Conservation (phyloP, 2,113 vertebrate species). For the Heliornis fulica region DNA sequence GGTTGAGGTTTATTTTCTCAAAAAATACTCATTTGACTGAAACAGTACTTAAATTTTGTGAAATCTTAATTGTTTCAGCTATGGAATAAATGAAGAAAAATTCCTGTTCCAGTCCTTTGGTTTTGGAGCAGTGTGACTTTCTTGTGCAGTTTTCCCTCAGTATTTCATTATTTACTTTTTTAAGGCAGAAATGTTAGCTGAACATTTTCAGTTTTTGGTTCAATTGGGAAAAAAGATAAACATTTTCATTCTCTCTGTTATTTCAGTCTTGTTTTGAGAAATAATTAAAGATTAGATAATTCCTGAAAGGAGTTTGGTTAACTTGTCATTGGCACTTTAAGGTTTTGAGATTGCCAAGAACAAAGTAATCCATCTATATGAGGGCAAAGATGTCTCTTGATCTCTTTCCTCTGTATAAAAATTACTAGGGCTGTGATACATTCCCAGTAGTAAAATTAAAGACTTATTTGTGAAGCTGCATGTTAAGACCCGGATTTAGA, state of each 20-base stretch:
- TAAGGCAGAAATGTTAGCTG: not conserved
- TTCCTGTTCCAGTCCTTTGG: not conserved
- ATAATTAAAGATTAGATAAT: not conserved
- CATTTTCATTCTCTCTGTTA: not conserved
- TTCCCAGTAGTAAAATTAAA: not conserved
- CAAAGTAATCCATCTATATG: not conserved
- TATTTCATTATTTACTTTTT: not conserved
- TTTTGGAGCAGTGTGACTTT: not conserved
- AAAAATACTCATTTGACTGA: not conserved
- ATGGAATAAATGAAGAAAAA: not conserved
- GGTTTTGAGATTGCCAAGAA: not conserved
- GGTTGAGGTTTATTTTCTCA: not conserved
- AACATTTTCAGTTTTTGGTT: not conserved
- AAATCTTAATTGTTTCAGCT: not conserved
- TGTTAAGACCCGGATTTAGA: not conserved
- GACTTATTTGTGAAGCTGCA: not conserved
- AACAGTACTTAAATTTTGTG: not conserved
- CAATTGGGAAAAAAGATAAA: not conserved
- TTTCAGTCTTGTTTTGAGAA: not conserved
- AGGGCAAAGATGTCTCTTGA: not conserved
- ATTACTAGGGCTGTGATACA: not conserved
- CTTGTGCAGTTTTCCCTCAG: not conserved
- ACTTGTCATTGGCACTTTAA: not conserved
- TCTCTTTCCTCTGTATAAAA: not conserved
- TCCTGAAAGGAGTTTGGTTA: not conserved